Evolutionary conservation across 92 coral and sea anemone genomes (phyloP).

Genomic region (Montipora capitata): DNA sequence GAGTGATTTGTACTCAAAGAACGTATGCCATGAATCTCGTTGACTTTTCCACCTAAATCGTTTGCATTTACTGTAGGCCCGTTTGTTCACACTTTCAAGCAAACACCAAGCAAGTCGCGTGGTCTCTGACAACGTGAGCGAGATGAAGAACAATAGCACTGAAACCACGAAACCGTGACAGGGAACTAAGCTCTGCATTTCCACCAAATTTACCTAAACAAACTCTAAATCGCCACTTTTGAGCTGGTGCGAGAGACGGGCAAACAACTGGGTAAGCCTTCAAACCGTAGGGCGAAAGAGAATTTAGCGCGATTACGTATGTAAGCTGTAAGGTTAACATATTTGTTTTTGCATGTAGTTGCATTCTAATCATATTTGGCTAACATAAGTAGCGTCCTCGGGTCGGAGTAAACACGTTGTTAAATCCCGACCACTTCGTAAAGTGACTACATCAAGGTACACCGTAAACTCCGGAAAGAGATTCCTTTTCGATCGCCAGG

Average conservation of each 20-base stretch:
- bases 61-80: background rate
- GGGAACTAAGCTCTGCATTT: background rate
- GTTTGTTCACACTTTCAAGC: constrained; percentile 1
- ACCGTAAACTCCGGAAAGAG: background rate
- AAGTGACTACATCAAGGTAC: constrained; percentile 24
- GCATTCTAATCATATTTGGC: constrained; percentile 69
- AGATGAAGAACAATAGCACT: constrained; percentile 13
- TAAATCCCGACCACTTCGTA: constrained; percentile 19
- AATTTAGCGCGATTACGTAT: background rate
- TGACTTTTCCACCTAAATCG: background rate
- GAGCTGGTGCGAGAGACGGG: background rate
- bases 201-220: constrained; percentile 53
- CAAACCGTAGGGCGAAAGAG: background rate
- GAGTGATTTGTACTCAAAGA: background rate
- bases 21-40: background rate
- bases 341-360: constrained; percentile 51
- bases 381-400: constrained; percentile 48
- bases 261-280: background rate
- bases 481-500: background rate
- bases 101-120: constrained; percentile 38
- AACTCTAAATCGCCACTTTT: constrained; percentile 5
- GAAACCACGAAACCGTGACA: constrained; percentile 53
- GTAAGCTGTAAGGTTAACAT: constrained; percentile 36
- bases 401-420: constrained; percentile 45
- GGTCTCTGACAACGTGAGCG: constrained; percentile 22